Evolutionary conservation across 2,797 vertebrate genomes (phyloP), one percentile per base, ranked within the genome.

Genomic region (Champsocephalus gunnari): DNA sequence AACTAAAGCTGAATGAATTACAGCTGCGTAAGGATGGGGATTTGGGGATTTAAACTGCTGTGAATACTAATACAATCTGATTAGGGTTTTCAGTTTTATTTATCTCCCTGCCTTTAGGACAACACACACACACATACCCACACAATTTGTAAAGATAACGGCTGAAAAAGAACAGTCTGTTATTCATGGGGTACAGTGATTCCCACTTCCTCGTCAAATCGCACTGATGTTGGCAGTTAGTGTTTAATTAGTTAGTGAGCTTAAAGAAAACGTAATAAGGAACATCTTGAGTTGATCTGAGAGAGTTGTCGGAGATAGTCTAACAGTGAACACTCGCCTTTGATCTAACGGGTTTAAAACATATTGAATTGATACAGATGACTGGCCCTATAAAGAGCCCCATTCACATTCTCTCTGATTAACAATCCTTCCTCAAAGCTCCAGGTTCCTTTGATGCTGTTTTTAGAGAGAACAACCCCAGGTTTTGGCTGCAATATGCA

Each of bases 371-470:
- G 76, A 84, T 80, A 43, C 81, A 82, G 79, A 81, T 59, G 80
- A 80, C 71, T 81, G 73, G 74, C 49, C 54, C 49, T 49, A 51
- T 61, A 65, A 43, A 81, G 38, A 81, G 63, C 67, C 67, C 58
- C 73, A 53, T 83, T 89, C 79, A 67, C 73, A 56, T 61, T 69
- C 80, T 17, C 63, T 69, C 60, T 86, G 86, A 92, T 92, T 91
- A 87, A 87, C 92, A 88, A 87, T 34, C 11, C 47, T 14, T 68
- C 55, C 81, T 81, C 82, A 81, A 82, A 86, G 81, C 86, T 73
- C 24, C 9, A 17, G 66, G 45, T 79, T 87, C 65, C 71, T 91
- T 89, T 88, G 80, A 88, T 76, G 80, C 66, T 65, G 70, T 68
- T 80, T 59, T n/a, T 12, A 83, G 73, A 56, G 51, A 59, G 41